These are phyloP conservation scores for Spongia lamella DNA, from an alignment of 37 sponge, comb jelly and placozoan species.

Conservation along the genomic window DNA sequence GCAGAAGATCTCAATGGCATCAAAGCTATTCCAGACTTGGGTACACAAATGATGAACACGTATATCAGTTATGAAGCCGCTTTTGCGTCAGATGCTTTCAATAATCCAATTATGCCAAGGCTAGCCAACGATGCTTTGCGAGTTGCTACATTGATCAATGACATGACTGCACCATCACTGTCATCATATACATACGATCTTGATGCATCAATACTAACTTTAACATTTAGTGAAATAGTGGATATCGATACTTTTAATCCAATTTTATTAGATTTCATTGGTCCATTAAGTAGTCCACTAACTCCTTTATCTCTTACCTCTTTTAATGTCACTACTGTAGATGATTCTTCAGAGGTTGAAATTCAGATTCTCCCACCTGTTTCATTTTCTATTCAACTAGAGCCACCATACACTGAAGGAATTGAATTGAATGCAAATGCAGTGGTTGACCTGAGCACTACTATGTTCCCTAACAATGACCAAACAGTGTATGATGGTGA, in stretches of 20 bases:
- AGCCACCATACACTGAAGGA: too few relatives aligned
- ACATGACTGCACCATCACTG: constrained; percentile 47
- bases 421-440: too few relatives aligned
- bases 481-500: not conserved
- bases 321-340: constrained; percentile 16
- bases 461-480: too few relatives aligned
- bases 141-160: constrained; percentile 39
- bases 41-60: constrained; percentile 17
- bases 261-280: constrained; percentile 24
- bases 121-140: not conserved
- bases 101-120: constrained; percentile 54
- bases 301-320: constrained; percentile 5
- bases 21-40: constrained; percentile 28
- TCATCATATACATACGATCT: constrained; percentile 59
- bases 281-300: not conserved
- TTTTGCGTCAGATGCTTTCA: constrained; percentile 71
- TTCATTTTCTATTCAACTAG: constrained; percentile 9
- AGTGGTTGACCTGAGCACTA: too few relatives aligned
- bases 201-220: constrained; percentile 28
- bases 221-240: constrained; percentile 77
- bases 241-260: constrained; percentile 16
- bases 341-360: constrained; percentile 11
- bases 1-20: constrained; percentile 66
- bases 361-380: constrained; percentile 20
- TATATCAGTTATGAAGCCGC: constrained; percentile 18